Base-by-base conservation (phyloP, 2,888 invertebrate genomes). In the Sepioteuthis lessoniana region DNA sequence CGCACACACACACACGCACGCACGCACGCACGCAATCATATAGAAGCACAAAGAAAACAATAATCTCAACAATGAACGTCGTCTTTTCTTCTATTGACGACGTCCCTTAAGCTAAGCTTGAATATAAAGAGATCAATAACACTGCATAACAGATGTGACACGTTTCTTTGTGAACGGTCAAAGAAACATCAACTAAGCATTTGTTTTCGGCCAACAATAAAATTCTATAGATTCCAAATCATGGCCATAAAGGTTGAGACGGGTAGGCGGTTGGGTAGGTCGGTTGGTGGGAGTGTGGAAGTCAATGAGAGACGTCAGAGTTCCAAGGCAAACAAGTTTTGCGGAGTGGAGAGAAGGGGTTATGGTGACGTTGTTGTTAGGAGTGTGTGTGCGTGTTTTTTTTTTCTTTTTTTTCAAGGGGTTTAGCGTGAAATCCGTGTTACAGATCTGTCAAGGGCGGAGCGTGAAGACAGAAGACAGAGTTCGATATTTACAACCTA, bases 151-250 rank as follows among this genome's bases (percentile, higher is more conserved):
- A 76, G 76, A 76, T 76, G 76, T 76, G 76, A 76, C 76, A 76
- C 76, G 76, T 16, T 76, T n/a, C 76, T 76, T 76, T 76, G 76
- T 76, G 76, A 35, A 16, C n/a, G 76, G n/a, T 76, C n/a, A 76
- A 76, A n/a, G 76, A 76, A 76, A 76, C 76, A 76, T n/a, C 76
- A 76, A 76, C 76, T 35, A 76, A 76, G 19, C 76, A 76, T 76
- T 76, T 76, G 76, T 76, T 76, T 35, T 76, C 76, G n/a, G n/a
- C 10, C n/a, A 16, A 76, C 76, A 76, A 76, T 76, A 35, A 76
- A 76, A 76, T 76, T 76, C 76, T 76, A 76, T n/a, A 76, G 76
- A 76, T 76, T 76, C n/a, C n/a, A n/a, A 76, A 76, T 76, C 76
- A n/a, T 76, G 76, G 76, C 35, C 76, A 76, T 76, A 76, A 76